Evolutionary conservation across 2,888 invertebrate genomes (phyloP).

Genomic region (Calliopum simillimum): DNA sequence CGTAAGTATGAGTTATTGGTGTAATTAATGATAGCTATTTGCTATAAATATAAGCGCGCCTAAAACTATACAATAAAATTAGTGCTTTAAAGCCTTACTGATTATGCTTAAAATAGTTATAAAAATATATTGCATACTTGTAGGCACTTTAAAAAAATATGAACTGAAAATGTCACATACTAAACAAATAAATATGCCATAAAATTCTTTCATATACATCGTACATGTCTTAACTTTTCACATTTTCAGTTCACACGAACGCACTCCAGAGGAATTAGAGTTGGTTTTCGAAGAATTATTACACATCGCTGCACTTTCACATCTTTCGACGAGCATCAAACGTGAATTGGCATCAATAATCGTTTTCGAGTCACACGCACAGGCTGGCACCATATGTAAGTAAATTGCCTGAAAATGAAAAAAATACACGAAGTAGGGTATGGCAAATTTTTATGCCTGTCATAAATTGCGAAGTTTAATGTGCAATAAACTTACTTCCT

Average conservation of each 20-base stretch:
- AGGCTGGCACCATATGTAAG: slow-evolving; percentile 82
- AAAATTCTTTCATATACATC: not conserved
- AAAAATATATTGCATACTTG: no score
- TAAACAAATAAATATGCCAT: not conserved
- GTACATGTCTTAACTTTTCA: not conserved
- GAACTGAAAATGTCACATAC: no score
- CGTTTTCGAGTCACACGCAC: slow-evolving; percentile 82
- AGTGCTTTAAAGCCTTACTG: no score
- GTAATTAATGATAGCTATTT: no score
- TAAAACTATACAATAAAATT: no score
- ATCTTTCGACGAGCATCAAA: slow-evolving; percentile 84
- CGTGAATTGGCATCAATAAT: slow-evolving; percentile 83
- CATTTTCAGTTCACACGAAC: slow-evolving; percentile 77
- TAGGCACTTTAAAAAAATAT: no score
- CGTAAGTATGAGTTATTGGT: slow-evolving; percentile 70
- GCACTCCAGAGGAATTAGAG: slow-evolving; percentile 83
- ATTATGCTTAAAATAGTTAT: no score
- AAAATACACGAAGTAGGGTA: no score
- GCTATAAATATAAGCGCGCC: no score
- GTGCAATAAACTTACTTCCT: no score
- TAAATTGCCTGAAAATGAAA: slow-evolving; percentile 52
- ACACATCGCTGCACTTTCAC: slow-evolving; percentile 83
- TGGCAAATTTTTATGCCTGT: no score
- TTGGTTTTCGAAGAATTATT: slow-evolving; percentile 85
- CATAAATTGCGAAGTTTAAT: no score